A percentile compares a stretch with the other conserved stretches of the same genome.
Evolutionary conservation across 2,113 vertebrate genomes (phyloP).

Genomic region (Prinia subflava): DNA sequence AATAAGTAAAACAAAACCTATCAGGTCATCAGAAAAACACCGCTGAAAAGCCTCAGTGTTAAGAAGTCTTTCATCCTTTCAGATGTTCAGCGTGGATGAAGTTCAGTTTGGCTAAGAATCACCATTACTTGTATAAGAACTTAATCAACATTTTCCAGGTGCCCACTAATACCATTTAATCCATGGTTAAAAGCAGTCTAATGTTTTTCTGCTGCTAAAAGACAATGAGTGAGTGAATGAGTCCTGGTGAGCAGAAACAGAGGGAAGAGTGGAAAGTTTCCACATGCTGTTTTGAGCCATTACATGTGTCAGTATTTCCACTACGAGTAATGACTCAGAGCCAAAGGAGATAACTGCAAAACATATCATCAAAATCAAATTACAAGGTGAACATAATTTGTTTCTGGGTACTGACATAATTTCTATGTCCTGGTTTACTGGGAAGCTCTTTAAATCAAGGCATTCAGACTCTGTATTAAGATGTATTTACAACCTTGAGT

Average conservation of each 20-base stretch:
- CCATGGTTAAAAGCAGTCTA: not conserved
- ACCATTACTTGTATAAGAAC: not conserved
- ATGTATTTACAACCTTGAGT: not conserved
- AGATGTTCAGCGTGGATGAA: not conserved
- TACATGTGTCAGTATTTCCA: conserved; percentile 5
- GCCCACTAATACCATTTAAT: not conserved
- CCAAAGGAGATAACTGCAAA: not conserved
- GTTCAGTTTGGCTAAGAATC: not conserved
- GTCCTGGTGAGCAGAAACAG: not conserved
- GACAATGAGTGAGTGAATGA: not conserved
- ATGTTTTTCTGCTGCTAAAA: not conserved
- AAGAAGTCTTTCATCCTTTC: not conserved
- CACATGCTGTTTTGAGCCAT: not conserved
- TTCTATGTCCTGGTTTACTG: not conserved
- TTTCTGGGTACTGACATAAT: not conserved
- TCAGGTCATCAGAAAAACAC: not conserved
- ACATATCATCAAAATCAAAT: conserved; percentile 26
- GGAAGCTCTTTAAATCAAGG: not conserved
- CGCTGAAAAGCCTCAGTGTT: not conserved
- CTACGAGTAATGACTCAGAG: not conserved
- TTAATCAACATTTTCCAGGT: not conserved
- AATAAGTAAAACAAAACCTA: not conserved
- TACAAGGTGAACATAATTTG: conserved; percentile 21
- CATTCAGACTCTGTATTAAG: not conserved
- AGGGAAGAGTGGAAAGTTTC: not conserved